phyloP scores from a whole-genome alignment of 1,140 invertebrate species.

The Drosophila elegans region DNA sequence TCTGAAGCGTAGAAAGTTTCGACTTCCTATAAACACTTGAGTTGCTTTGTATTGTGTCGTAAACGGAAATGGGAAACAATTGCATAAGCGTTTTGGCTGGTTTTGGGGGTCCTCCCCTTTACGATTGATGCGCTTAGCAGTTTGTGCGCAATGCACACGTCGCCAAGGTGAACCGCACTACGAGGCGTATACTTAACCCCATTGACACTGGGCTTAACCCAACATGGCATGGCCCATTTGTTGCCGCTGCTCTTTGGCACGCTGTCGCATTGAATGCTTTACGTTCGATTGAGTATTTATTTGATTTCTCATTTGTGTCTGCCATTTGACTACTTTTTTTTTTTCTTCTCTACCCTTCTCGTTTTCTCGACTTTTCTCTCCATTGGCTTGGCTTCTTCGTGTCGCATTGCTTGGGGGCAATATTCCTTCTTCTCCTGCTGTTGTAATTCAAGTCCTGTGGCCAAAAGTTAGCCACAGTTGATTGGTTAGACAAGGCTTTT shows the following conservation, averaged over 20 bases:
- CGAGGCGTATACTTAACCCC: constrained; percentile 59
- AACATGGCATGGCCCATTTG: constrained; percentile 57
- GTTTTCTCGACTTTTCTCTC: constrained; percentile 9
- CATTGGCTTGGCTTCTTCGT: constrained; percentile 39
- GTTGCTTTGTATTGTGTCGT: constrained; percentile 46
- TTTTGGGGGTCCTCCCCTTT: background rate
- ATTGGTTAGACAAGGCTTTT: constrained; percentile 70
- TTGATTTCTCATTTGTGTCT: constrained; percentile 82
- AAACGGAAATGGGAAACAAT: constrained; percentile 48
- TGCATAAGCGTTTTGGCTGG: constrained; percentile 19
- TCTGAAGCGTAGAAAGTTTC: constrained; percentile 48
- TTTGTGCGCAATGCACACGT: constrained; percentile 32
- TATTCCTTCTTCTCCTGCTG: background rate
- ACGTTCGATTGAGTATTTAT: constrained; percentile 82
- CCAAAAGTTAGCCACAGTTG: constrained; percentile 80
- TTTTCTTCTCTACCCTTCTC: constrained; percentile 18
- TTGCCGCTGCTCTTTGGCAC: constrained; percentile 55
- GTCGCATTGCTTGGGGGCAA: constrained; percentile 16
- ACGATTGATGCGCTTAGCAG: constrained; percentile 36
- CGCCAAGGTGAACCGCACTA: constrained; percentile 39
- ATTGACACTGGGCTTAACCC: constrained; percentile 15
- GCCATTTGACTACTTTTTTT: constrained; percentile 59
- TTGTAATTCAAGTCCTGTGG: constrained; percentile 80
- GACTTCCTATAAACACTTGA: constrained; percentile 63
- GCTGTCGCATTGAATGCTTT: constrained; percentile 73